phyloP scores from a whole-genome alignment of 1,140 invertebrate genomes.

The Diplogasteroides magnus region DNA sequence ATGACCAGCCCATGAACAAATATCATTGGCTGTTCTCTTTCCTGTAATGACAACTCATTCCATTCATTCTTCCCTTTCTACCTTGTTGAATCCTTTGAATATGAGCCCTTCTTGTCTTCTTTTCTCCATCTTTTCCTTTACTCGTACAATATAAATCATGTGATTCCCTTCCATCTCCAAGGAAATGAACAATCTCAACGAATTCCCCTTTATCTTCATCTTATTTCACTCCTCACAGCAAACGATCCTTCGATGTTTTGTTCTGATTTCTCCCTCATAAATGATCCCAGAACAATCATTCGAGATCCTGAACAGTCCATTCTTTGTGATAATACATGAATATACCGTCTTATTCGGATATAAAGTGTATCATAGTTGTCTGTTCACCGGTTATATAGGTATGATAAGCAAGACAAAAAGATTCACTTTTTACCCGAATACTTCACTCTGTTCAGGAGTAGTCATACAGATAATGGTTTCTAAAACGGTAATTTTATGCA shows the following conservation, averaged over 20 bases:
- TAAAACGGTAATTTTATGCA: no score
- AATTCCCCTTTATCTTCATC: not conserved
- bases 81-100: constrained; percentile 21
- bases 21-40: constrained; percentile 48
- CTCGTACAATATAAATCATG: constrained; percentile 24
- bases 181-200: constrained; percentile 39
- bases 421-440: no score
- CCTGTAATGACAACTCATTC: constrained; percentile 17
- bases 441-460: no score
- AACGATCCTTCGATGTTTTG: constrained; percentile 48
- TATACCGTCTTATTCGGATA: no score
- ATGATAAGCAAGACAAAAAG: no score
- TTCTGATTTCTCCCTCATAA: constrained; percentile 40
- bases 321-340: no score
- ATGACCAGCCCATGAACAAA: constrained; percentile 52
- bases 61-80: not conserved
- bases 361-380: no score
- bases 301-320: constrained; percentile 21
- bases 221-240: constrained; percentile 34
- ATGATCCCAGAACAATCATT: constrained; percentile 41
- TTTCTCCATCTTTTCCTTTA: constrained; percentile 3
- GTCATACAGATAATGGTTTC: no score
- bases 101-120: not conserved
- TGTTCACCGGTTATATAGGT: no score
- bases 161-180: constrained; percentile 22